phyloP scores from a whole-genome alignment of 2,888 invertebrate genomes.

The Helleia helle region DNA sequence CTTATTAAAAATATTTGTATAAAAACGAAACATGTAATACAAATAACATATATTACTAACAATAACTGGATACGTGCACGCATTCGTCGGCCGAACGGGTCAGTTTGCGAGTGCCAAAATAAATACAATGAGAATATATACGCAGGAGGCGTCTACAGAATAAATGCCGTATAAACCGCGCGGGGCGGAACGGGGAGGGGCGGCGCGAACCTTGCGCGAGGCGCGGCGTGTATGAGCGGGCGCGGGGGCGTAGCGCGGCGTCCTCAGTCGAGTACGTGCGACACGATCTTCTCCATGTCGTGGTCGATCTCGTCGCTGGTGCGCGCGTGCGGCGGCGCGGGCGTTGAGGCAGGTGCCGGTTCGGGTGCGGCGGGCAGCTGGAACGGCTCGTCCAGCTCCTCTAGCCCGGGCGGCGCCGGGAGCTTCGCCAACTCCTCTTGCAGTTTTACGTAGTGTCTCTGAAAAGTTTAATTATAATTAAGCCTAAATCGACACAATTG shows the following conservation, averaged over 20 bases:
- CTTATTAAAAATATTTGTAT: conserved; percentile 48
- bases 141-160: conserved; percentile 12
- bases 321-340: conserved; percentile 35
- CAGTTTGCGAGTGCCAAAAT: neutral
- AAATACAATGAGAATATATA: conserved; percentile 9
- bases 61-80: conserved; percentile 14
- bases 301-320: conserved; percentile 72
- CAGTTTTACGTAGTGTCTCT: conserved; percentile 87
- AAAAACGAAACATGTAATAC: conserved; percentile 44
- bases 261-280: conserved; percentile 63
- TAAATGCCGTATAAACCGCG: conserved; percentile 3
- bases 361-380: conserved; percentile 47
- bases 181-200: neutral
- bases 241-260: neutral
- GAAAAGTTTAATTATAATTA: too few relatives aligned
- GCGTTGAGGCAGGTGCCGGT: conserved; percentile 28
- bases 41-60: conserved; percentile 33
- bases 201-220: conserved; percentile 42
- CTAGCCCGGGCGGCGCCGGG: conserved; percentile 83
- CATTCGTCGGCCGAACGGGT: conserved; percentile 10
- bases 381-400: conserved; percentile 79
- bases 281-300: conserved; percentile 85
- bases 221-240: too few relatives aligned
- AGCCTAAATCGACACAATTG: too few relatives aligned
- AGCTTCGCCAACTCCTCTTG: conserved; percentile 90